phyloP scores from a whole-genome alignment of 2,888 invertebrate genomes.

The Morpho achilles region DNA sequence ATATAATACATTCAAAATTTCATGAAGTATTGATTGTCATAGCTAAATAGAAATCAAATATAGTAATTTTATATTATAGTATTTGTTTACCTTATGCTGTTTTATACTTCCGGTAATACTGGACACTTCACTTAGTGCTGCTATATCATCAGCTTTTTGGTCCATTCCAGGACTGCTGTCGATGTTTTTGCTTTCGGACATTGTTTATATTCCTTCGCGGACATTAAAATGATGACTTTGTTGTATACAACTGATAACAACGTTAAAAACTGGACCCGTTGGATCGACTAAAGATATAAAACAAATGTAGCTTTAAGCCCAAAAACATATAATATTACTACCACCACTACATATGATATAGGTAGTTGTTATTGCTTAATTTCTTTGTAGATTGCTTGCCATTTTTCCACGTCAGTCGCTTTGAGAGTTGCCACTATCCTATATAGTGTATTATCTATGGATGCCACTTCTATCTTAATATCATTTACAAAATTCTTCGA shows the following conservation, averaged over 20 bases:
- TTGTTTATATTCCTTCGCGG: conserved; percentile 51
- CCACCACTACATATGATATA: conserved; percentile 36
- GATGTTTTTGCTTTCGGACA: conserved; percentile 69
- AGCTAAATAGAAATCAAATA: too few species aligned
- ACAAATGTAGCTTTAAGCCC: conserved; percentile 1
- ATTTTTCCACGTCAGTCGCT: conserved; percentile 37
- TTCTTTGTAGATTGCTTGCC: conserved; percentile 13
- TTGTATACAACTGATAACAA: background rate
- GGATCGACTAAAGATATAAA: background rate
- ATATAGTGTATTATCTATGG: background rate
- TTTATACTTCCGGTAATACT: conserved; percentile 58
- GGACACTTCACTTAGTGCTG: conserved; percentile 54
- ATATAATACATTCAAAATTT: too few species aligned
- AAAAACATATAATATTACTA: conserved; percentile 38
- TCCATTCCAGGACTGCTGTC: conserved; percentile 54
- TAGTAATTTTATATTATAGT: background rate
- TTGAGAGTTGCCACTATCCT: conserved; percentile 22
- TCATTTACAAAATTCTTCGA: too few species aligned
- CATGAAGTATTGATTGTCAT: too few species aligned
- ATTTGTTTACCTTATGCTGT: conserved; percentile 53
- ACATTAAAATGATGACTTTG: conserved; percentile 49
- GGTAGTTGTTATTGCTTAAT: conserved; percentile 35
- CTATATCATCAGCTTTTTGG: conserved; percentile 53
- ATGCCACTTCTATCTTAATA: too few species aligned
- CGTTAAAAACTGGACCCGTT: background rate